Evolutionary conservation across 2,797 vertebrate genomes (phyloP).

Genomic region (Etheostoma nigrum): DNA sequence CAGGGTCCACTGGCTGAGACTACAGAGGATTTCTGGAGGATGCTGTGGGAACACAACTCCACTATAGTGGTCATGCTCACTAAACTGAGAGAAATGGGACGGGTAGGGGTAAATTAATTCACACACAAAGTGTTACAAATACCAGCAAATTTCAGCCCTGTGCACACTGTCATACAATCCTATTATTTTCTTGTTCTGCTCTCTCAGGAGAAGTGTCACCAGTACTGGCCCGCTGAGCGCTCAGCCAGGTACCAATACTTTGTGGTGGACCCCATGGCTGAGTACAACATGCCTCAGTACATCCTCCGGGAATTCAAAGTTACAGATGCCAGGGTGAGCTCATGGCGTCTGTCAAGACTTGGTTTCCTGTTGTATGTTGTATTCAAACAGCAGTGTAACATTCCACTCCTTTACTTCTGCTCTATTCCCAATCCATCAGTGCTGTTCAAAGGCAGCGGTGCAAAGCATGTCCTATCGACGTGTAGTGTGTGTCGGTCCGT

Average conservation of each 20-base stretch:
- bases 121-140: slow-evolving; percentile 6
- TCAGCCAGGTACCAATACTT: slow-evolving; percentile 98
- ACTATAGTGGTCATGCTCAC: slow-evolving; percentile 99
- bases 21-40: slow-evolving; percentile 98
- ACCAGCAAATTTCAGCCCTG: neutral
- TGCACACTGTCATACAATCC: neutral
- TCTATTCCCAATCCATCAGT: slow-evolving; percentile 51
- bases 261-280: slow-evolving; percentile 98
- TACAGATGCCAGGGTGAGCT: slow-evolving; percentile 95
- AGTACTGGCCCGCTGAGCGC: slow-evolving; percentile 98
- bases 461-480: slow-evolving; percentile 73
- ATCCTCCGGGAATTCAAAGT: slow-evolving; percentile 99
- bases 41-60: slow-evolving; percentile 98
- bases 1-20: slow-evolving; percentile 97
- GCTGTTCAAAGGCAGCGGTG: slow-evolving; percentile 41
- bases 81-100: slow-evolving; percentile 96
- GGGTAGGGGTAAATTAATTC: slow-evolving; percentile 79
- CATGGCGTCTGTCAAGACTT: slow-evolving; percentile 11
- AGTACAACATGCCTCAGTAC: slow-evolving; percentile 99
- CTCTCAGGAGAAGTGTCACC: slow-evolving; percentile 95
- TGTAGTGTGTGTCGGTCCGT: slow-evolving; percentile 47
- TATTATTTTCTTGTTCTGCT: slow-evolving; percentile 10
- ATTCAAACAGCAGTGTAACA: slow-evolving; percentile 27
- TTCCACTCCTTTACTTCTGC: slow-evolving; percentile 39
- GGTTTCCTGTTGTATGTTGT: slow-evolving; percentile 23